Base-by-base conservation (phyloP, 2,113 vertebrate genomes). In the Microcebus jonahi region DNA sequence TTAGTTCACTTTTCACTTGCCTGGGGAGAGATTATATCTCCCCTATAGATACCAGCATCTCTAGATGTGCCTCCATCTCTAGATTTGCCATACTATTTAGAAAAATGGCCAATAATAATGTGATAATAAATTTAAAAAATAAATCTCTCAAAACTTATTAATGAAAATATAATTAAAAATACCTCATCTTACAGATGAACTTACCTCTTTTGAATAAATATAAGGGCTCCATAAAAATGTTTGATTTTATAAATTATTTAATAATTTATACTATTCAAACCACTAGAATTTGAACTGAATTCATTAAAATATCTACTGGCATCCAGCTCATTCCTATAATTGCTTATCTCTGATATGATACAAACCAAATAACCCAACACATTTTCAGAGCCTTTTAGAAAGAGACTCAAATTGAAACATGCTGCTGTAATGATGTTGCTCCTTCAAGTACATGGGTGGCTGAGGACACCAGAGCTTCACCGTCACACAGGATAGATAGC, bases 111-210 rank as follows among this genome's bases (percentile, higher is more conserved):
- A 86, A n/a, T 48, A 92, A 92, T 31, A 31, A 71, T 42, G 36
- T 15, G 53, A 61, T 48, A 81, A 86, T 73, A 45, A 63, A 87
- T 55, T 42, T 39, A 39, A 57, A 94, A 77, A 90, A 81, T 4
- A 83, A 70, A 63, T 63, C 5, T 68, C 68, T 68, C 50, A 82
- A 94, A 89, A 34, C 42, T 57, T 59, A 50, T 42, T 94, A 75
- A 75, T 90, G 89, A 93, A 81, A 84, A 65, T 55, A 27, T 27
- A 68, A 63, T n/a, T 25, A 73, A 73, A 79, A 84, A 87, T n/a
- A n/a, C 6, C 34, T 85, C 29, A 91, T 45, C 29, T 94, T 79
- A 71, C 18, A 82, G 48, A 73, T 70, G 27, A 94, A 88, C n/a
- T 63, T 42, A 71, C 25, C 18, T 85, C 36, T 65, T 39, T 65